These are phyloP conservation scores for Poecile montanus DNA, from an alignment of 2,797 vertebrate species.

Conservation along the genomic window DNA sequence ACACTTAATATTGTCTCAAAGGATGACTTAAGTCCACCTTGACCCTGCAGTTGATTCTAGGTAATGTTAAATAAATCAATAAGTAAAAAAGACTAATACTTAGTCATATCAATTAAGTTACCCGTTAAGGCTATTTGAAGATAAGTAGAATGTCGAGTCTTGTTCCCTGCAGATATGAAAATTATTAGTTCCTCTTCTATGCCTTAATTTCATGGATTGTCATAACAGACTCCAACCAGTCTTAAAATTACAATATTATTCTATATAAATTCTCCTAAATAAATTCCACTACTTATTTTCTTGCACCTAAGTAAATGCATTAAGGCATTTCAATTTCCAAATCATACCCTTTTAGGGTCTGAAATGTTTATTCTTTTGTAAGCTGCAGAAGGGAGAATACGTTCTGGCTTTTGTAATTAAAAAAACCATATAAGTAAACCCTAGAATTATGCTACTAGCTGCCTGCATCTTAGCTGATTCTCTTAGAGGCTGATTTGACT, in stretches of 20 bases:
- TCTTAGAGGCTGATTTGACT: background rate
- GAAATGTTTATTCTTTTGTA: background rate
- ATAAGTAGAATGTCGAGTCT: background rate
- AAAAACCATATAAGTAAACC: background rate
- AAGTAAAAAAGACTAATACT: background rate
- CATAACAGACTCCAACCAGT: background rate
- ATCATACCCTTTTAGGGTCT: background rate
- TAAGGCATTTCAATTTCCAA: background rate
- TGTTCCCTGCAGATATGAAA: background rate
- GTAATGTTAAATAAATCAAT: background rate
- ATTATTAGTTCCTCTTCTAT: background rate
- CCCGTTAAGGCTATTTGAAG: background rate
- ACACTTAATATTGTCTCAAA: background rate
- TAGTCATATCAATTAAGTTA: background rate
- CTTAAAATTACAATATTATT: background rate
- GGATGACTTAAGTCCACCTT: background rate
- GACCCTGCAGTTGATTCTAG: background rate
- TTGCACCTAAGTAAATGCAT: background rate
- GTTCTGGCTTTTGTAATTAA: background rate
- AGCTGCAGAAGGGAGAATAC: background rate
- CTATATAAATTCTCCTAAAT: background rate
- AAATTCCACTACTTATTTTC: background rate
- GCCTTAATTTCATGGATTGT: background rate
- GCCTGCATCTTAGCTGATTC: background rate
- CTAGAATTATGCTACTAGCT: background rate